phyloP scores from a whole-genome alignment of 2,888 invertebrate genomes.

The Rosalia funebris region DNA sequence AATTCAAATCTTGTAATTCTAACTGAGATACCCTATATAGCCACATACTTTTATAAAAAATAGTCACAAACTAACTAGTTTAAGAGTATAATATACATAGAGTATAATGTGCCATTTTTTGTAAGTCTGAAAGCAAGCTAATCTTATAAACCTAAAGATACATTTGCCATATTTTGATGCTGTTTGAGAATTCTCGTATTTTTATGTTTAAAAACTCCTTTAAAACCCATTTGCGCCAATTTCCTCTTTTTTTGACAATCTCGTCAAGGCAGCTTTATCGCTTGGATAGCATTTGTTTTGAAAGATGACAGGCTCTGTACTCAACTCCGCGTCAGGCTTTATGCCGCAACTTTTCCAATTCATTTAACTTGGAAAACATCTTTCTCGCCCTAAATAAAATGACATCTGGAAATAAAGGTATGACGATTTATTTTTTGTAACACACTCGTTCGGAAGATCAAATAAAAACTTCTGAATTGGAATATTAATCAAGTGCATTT shows the following conservation, averaged over 20 bases:
- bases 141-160: constrained; percentile 12
- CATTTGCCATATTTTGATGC: constrained; percentile 27
- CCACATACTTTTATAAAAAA: too few relatives aligned
- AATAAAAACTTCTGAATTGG: not conserved
- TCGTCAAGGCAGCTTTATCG: constrained; percentile 37
- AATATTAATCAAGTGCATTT: not conserved
- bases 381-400: constrained; percentile 30
- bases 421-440: constrained; percentile 39
- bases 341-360: constrained; percentile 48
- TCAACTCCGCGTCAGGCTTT: constrained; percentile 38
- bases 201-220: constrained; percentile 32
- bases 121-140: too few relatives aligned
- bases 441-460: not conserved
- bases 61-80: too few relatives aligned
- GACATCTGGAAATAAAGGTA: constrained; percentile 44
- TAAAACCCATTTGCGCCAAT: constrained; percentile 44
- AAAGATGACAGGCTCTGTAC: constrained; percentile 43
- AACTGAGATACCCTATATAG: too few relatives aligned
- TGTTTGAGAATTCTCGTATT: constrained; percentile 7
- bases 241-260: constrained; percentile 41
- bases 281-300: constrained; percentile 44
- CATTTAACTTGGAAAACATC: constrained; percentile 48
- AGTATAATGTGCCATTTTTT: too few relatives aligned
- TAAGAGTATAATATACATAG: too few relatives aligned
- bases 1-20: too few relatives aligned